Conservation (phyloP, 2,888 invertebrate species). For the Lepidocyrtinus sp. region DNA sequence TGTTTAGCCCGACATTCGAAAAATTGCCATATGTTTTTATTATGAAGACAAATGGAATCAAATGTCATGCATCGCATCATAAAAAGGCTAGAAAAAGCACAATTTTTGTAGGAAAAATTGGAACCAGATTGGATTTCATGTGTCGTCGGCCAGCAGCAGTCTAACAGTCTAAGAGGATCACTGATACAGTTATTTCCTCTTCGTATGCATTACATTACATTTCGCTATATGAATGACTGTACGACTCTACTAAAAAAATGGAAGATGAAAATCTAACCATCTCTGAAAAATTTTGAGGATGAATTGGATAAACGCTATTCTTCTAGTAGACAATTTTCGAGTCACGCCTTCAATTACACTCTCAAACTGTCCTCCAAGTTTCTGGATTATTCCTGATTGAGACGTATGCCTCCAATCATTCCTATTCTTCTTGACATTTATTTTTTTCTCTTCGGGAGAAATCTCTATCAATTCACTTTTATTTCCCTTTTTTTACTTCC, state of each 20-base stretch:
- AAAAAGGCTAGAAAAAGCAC: background rate
- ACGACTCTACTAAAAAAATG: too few relatives aligned
- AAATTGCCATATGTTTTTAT: conserved; percentile 22
- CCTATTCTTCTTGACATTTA: background rate
- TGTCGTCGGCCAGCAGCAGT: background rate
- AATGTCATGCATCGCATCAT: background rate
- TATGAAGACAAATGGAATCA: conserved; percentile 25
- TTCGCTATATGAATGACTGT: background rate
- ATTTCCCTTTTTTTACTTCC: conserved; percentile 15
- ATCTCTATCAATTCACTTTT: conserved; percentile 30
- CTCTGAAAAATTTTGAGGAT: too few relatives aligned
- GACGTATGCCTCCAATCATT: conserved; percentile 48
- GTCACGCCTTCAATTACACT: background rate
- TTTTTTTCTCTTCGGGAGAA: background rate
- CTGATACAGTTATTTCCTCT: background rate
- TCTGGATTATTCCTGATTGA: conserved; percentile 38
- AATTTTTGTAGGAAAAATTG: background rate
- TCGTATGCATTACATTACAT: conserved; percentile 13
- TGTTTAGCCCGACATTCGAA: background rate
- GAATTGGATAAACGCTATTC: too few relatives aligned
- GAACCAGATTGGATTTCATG: conserved; percentile 15
- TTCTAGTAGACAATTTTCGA: too few relatives aligned
- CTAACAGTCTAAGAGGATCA: background rate
- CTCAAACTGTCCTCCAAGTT: background rate
- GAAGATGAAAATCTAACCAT: too few relatives aligned